Conservation (phyloP, 2,113 vertebrate genomes). For the Gymnobelideus leadbeateri region DNA sequence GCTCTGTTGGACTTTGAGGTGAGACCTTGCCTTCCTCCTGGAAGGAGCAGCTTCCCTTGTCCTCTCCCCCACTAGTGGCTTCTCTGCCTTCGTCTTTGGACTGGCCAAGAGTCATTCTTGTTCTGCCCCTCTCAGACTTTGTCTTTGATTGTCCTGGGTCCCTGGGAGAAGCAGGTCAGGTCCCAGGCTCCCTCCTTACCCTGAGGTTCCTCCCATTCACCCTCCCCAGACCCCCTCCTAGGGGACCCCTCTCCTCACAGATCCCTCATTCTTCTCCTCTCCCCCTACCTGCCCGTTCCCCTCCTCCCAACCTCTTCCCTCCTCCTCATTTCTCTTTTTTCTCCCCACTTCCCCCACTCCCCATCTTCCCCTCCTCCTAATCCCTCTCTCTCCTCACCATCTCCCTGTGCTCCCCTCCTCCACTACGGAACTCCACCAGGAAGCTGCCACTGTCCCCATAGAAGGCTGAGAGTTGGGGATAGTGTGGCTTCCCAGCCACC, state of each 20-base stretch:
- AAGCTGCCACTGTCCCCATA: not conserved
- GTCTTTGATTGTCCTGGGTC: not conserved
- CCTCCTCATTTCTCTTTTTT: not conserved
- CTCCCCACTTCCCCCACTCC: too few relatives aligned
- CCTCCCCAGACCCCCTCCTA: not conserved
- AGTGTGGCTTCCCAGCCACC: not conserved
- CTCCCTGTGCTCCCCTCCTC: not conserved
- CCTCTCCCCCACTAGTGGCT: not conserved
- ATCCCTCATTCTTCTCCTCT: too few relatives aligned
- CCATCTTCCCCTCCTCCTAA: accelerated
- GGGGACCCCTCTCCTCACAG: not conserved
- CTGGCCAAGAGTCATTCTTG: not conserved
- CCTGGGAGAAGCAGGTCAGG: not conserved
- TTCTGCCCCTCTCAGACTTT: slow-evolving; percentile 9
- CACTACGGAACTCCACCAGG: not conserved
- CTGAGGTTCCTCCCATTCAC: not conserved
- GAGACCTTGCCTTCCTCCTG: not conserved
- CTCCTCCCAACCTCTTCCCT: too few relatives aligned
- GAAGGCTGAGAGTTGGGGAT: not conserved
- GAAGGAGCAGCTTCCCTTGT: not conserved
- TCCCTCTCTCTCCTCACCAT: not conserved
- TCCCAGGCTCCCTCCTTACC: not conserved
- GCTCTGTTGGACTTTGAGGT: not conserved
- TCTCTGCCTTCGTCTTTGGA: not conserved
- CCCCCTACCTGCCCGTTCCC: not conserved